A percentile compares a stretch with the other conserved stretches of the same genome.
Conservation (phyloP, 30 jellyfish, hydroid and myxozoan genomes). For the Cassiopea xamachana region DNA sequence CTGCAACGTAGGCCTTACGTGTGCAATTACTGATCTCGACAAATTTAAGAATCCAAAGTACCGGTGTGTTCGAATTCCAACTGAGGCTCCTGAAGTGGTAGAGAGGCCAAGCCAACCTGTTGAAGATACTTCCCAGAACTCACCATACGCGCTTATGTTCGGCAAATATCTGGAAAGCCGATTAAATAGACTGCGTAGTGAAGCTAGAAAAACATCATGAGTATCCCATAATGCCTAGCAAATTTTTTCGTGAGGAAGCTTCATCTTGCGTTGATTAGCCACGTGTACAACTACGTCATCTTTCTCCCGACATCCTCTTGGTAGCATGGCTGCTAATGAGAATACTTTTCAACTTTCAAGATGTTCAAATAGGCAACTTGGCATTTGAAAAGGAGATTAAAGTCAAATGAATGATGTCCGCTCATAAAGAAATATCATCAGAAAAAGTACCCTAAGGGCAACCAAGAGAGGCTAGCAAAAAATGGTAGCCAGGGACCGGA, state of each 20-base stretch:
- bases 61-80: constrained; percentile 82
- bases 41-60: constrained; percentile 70
- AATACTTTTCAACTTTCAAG: background rate
- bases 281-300: constrained; percentile 13
- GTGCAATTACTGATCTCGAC: constrained; percentile 80
- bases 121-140: constrained; percentile 41
- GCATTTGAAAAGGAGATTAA: background rate
- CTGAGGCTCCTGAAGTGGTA: constrained; percentile 76
- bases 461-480: background rate
- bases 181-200: constrained; percentile 42
- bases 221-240: background rate
- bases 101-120: constrained; percentile 40
- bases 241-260: constrained; percentile 24
- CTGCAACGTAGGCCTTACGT: constrained; percentile 76
- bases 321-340: constrained; percentile 41
- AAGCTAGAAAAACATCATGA: constrained; percentile 32
- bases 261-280: constrained; percentile 56
- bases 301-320: constrained; percentile 16
- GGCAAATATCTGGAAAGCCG: constrained; percentile 41
- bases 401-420: background rate
- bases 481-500: background rate
- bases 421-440: no score
- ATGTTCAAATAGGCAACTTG: background rate
- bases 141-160: constrained; percentile 47
- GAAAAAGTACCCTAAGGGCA: background rate